Conservation (phyloP, 23 tunicate species). For the Phallusia fumigata region DNA sequence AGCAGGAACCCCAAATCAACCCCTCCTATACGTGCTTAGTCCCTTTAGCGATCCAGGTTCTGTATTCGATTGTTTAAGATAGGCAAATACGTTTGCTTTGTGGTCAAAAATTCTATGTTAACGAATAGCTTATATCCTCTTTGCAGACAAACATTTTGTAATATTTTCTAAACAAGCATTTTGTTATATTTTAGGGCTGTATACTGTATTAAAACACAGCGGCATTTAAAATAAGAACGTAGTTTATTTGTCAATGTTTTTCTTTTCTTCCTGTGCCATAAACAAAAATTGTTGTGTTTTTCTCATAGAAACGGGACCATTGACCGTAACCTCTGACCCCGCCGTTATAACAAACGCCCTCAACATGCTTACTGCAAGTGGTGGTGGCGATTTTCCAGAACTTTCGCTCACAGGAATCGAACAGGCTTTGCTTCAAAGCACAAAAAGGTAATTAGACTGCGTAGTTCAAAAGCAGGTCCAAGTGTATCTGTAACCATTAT, state of each 20-base stretch:
- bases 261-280: too few relatives aligned
- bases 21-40: conserved; percentile 59
- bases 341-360: background rate
- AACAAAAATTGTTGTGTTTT: too few relatives aligned
- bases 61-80: too few relatives aligned
- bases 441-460: background rate
- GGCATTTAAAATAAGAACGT: background rate
- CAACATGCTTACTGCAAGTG: background rate
- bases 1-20: conserved; percentile 43
- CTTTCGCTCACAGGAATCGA: background rate
- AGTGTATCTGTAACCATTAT: too few relatives aligned
- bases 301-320: background rate
- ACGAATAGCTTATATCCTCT: too few relatives aligned
- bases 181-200: too few relatives aligned
- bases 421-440: background rate
- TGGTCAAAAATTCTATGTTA: too few relatives aligned
- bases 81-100: too few relatives aligned
- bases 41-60: conserved; percentile 79
- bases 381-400: conserved; percentile 1
- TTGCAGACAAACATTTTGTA: too few relatives aligned
- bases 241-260: background rate
- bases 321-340: background rate
- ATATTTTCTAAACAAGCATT: too few relatives aligned
- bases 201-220: too few relatives aligned
- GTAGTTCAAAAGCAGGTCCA: too few relatives aligned